Percentiles rank a stretch among this genome's conserved stretches.
Evolutionary conservation across 2,888 invertebrate genomes (phyloP).

Genomic region (Diarsia brunnea): DNA sequence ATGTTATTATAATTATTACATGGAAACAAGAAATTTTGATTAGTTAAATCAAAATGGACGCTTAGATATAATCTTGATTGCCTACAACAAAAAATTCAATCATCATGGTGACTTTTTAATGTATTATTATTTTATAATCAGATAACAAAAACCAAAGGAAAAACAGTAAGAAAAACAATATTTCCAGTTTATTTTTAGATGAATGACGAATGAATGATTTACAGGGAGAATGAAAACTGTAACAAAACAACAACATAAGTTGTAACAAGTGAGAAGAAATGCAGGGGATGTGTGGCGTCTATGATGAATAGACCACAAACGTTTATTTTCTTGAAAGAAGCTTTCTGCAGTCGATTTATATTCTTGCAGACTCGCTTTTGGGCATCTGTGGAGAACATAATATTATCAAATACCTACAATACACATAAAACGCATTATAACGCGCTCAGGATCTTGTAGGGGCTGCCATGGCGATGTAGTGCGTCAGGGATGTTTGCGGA

Average conservation of each 20-base stretch:
- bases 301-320: conserved; percentile 15
- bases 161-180: too few species aligned
- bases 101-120: too few species aligned
- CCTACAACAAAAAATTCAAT: too few species aligned
- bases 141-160: too few species aligned
- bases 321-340: conserved; percentile 14
- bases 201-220: background rate
- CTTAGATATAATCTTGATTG: too few species aligned
- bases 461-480: too few species aligned
- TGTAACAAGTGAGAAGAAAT: conserved; percentile 19
- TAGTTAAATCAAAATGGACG: too few species aligned
- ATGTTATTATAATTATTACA: too few species aligned
- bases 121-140: too few species aligned
- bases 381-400: conserved; percentile 5
- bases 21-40: too few species aligned
- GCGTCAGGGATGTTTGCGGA: too few species aligned
- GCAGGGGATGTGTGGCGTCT: conserved; percentile 24
- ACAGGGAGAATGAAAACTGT: conserved; percentile 22
- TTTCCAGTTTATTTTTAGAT: background rate
- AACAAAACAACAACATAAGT: conserved; percentile 19
- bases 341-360: conserved; percentile 16
- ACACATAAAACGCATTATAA: background rate
- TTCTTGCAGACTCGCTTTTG: conserved; percentile 29
- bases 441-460: too few species aligned
- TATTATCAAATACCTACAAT: background rate